These are phyloP conservation scores for Mus spicilegus DNA, from an alignment of 2,113 vertebrate genomes.

Conservation along the genomic window DNA sequence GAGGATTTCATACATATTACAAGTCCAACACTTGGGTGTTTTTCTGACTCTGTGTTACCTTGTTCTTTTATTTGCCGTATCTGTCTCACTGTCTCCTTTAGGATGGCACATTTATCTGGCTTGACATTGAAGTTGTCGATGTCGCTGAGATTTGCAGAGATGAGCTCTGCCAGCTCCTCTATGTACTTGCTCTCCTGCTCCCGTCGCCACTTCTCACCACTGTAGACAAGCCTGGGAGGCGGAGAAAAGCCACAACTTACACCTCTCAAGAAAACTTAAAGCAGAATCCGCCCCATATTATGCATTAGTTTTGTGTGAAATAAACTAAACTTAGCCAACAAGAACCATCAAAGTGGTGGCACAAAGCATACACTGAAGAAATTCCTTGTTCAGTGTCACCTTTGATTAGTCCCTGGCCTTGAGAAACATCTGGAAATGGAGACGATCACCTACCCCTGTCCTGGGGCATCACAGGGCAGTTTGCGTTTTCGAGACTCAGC, in stretches of 20 bases:
- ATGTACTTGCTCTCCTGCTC: constrained; percentile 99
- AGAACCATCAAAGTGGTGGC: neutral
- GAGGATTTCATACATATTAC: neutral
- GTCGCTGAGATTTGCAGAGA: constrained; percentile 98
- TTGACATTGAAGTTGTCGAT: constrained; percentile 99
- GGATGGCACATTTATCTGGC: constrained; percentile 99
- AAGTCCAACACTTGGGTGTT: constrained; percentile 20
- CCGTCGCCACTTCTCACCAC: constrained; percentile 96
- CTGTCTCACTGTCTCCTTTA: constrained; percentile 99
- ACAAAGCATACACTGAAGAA: neutral
- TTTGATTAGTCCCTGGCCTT: neutral
- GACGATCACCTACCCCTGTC: constrained; percentile 89
- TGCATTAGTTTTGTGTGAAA: neutral
- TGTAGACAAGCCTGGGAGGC: constrained; percentile 86
- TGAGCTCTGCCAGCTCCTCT: constrained; percentile 98
- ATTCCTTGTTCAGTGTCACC: neutral
- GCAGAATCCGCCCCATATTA: neutral
- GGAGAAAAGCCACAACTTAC: neutral
- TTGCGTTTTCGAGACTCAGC: constrained; percentile 95
- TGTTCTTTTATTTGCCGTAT: constrained; percentile 99
- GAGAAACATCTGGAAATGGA: neutral
- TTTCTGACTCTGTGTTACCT: constrained; percentile 88
- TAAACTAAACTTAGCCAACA: neutral
- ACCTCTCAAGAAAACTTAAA: neutral
- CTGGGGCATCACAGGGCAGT: constrained; percentile 94